Evolutionary conservation across 2,113 vertebrate genomes (phyloP), one percentile per base, ranked within the genome.

Genomic region (Ptilorrhoa leucosticta): DNA sequence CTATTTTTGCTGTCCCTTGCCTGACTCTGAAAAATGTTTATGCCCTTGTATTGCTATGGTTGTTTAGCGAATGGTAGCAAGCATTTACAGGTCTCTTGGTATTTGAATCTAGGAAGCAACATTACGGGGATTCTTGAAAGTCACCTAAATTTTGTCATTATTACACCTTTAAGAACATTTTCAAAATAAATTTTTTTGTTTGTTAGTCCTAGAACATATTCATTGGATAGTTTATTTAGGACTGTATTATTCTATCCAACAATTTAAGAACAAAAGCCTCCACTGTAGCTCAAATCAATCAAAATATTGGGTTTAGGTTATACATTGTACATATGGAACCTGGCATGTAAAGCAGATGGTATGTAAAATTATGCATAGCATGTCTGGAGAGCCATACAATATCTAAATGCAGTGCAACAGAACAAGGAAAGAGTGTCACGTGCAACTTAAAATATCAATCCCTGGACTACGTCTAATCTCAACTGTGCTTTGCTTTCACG

Each of bases 341-440:
- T 97, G 95, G 81, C 94, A 97, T 93, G 94, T 81, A 92, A 95
- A 96, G 84, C 94, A 96, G 95, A 93, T 96, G 94, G 95, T 81
- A 96, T 93, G 95, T 90, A 96, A 95, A 95, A 96, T 96, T 97
- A 96, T 97, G 93, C 95, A 93, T 94, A 84, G 72, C 94, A n/a
- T 96, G 95, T 96, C 94, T 96, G 96, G 89, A 95, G 56, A 97
- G 20, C 73, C 84, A 87, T 86, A 65, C 79, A 93, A 91, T 92
- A 94, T 93, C 88, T 94, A 95, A 97, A 97, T 88, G 84, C 83
- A 78, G 72, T 60, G 58, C 69, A 94, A 76, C n/a, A 64, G 89
- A 92, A 89, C n/a, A 72, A 85, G 88, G 60, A 48, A 93, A 68
- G 75, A 79, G 45, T 60, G 87, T 92, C 81, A 82, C n/a, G 33